Base-by-base conservation (phyloP, 2,888 invertebrate genomes). In the Melanchra persicariae region DNA sequence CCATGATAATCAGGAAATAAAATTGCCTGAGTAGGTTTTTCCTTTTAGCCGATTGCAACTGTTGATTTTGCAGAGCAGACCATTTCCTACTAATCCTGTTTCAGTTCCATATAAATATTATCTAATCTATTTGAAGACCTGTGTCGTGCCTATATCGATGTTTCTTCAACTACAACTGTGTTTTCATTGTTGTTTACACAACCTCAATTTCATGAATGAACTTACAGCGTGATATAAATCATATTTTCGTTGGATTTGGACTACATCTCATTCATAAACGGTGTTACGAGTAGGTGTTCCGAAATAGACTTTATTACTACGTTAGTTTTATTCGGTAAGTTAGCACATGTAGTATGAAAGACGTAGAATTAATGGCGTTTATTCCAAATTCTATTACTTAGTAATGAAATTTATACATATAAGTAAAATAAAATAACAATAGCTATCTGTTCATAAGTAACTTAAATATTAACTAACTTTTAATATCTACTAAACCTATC, bases 121-220 rank as follows among this genome's bases (percentile, higher is more conserved):
- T 82, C 62, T 73, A 61, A 84, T 79, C 57, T 75, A 62, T 65
- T 62, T 59, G 10, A 63, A 67, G 45, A 64, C 7, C 10, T 57
- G 19, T 30, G 60, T 17, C 8, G 19, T 30, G 60, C 10, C 8
- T 68, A 67, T 75, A 74, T 62, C 55, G 59, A 66, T 74, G 70
- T 81, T 83, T 71, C 34, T 61, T 75, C 59, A 71, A 74, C 22
- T 70, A 70, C 74, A 80, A 70, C 75, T 74, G 75, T 78, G 61
- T 75, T 75, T 82, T 72, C 49, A 59, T 72, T 67, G 2, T 40
- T 76, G 77, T 83, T 79, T 83, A 68, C 62, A 71, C 71, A 85
- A 83, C 83, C 84, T 81, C 71, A 74, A 79, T 84, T 68, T 74
- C 9, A 74, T 77, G 55, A 82, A 79, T 78, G 77, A 54, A 74